These are phyloP conservation scores for Psittacula derbiana DNA, from an alignment of 2,797 vertebrate genomes.

Conservation along the genomic window DNA sequence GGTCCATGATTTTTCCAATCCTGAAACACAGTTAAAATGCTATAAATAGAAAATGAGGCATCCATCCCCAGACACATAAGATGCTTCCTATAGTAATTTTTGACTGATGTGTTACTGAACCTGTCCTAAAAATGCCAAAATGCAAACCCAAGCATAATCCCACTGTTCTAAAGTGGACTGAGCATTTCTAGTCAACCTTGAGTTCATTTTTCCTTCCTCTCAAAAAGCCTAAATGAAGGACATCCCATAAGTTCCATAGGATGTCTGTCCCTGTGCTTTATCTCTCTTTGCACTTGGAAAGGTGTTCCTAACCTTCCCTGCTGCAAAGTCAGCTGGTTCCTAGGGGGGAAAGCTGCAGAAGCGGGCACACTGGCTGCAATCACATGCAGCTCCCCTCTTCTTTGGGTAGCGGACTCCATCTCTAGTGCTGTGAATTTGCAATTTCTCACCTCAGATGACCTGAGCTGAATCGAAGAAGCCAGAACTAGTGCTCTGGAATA, in stretches of 20 bases:
- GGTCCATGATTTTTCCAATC: not conserved
- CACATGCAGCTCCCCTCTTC: not conserved
- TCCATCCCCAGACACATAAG: not conserved
- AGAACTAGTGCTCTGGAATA: not conserved
- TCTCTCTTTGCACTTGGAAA: slow-evolving; percentile 1
- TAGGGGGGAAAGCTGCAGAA: slow-evolving; percentile 25
- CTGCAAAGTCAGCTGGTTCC: slow-evolving; percentile 53
- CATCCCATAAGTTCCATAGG: not conserved
- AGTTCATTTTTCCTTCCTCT: not conserved
- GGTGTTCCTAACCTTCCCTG: slow-evolving; percentile 45
- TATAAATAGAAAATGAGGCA: not conserved
- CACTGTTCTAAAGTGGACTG: not conserved
- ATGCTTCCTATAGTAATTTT: not conserved
- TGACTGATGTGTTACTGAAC: not conserved
- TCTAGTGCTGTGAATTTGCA: not conserved
- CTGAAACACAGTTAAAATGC: not conserved
- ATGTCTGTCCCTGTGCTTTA: not conserved
- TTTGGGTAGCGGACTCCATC: not conserved
- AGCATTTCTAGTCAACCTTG: not conserved
- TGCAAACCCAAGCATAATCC: not conserved
- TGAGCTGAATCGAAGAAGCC: not conserved
- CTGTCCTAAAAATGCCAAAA: not conserved
- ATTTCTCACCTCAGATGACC: slow-evolving; percentile 8
- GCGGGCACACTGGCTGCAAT: not conserved
- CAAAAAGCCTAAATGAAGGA: not conserved